Base-by-base conservation (phyloP, 2,113 vertebrate species). In the Scopus umbretta region DNA sequence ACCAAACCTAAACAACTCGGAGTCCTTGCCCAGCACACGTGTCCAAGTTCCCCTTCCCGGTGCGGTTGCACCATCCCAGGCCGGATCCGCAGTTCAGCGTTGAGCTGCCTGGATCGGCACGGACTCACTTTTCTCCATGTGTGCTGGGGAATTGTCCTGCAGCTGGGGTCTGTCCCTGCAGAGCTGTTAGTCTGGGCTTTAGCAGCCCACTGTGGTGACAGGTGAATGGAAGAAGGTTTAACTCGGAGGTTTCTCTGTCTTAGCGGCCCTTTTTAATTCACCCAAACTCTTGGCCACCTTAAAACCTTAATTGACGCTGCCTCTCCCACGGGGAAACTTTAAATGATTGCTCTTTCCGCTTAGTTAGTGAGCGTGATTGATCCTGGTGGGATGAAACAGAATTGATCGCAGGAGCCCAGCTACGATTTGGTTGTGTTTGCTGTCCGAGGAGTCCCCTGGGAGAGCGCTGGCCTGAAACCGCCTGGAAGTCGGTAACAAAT, bases 1-100 rank as follows among this genome's bases (percentile, higher is more conserved):
- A 25, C 9, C 61, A 67, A 53, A 58, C 14, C 47, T 30, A 1
- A 21, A 5, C 29, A n/a, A 0, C 62, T 42, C 12, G 3, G 83
- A 56, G 63, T 14, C 52, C 34, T 26, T 27, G 55, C 56, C 68
- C 52, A 16, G 66, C 66, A 27, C 45, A 21, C 12, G 2, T 2
- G 22, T 50, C 34, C 68, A 3, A 0, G 32, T 26, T 91, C 7
- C 63, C 25, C 36, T 36, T 43, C 36, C 53, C 2, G 0, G 4
- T 7, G 70, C 0, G 0, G 22, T 1, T 18, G 52, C 42, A 7
- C 26, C 21, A 13, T 30, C 67, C 59, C 2, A 0, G 21, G 29
- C 1, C 0, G 1, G 47, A 45, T 5, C 38, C 1, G 3, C 2
- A 6, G 62, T 10, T 58, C 34, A 15, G 75, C 5, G 1, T 2